Evolutionary conservation across 2,797 vertebrate genomes (phyloP).

Genomic region (Ptychadena robeensis): DNA sequence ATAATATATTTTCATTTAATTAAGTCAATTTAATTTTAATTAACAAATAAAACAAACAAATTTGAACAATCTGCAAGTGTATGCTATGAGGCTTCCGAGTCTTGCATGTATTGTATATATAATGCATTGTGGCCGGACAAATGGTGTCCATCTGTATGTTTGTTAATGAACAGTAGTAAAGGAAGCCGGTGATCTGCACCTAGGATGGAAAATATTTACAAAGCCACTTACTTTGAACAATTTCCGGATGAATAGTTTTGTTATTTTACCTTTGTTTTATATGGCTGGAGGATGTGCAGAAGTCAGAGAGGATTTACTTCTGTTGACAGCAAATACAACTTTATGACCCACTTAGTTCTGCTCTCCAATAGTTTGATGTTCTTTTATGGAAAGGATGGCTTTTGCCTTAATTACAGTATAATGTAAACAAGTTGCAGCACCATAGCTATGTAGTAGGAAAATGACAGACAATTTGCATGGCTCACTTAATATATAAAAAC

Average conservation of each 20-base stretch:
- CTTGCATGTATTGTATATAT: too few relatives aligned
- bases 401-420: neutral
- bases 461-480: too few relatives aligned
- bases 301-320: neutral
- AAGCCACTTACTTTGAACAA: neutral
- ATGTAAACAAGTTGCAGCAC: too few relatives aligned
- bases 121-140: too few relatives aligned
- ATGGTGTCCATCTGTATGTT: too few relatives aligned
- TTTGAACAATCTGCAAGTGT: too few relatives aligned
- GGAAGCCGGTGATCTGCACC: neutral
- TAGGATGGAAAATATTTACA: neutral
- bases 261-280: conserved; percentile 10
- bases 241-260: conserved; percentile 12
- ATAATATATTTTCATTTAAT: too few relatives aligned
- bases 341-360: conserved; percentile 11
- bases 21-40: too few relatives aligned
- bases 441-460: too few relatives aligned
- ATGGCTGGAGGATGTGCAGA: conserved; percentile 23
- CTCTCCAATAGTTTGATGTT: conserved; percentile 12
- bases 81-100: too few relatives aligned
- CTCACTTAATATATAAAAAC: too few relatives aligned
- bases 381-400: neutral
- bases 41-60: too few relatives aligned
- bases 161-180: neutral
- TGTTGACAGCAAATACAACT: neutral